phyloP scores from a whole-genome alignment of 2,113 vertebrate species.

The Macroglossus sobrinus region DNA sequence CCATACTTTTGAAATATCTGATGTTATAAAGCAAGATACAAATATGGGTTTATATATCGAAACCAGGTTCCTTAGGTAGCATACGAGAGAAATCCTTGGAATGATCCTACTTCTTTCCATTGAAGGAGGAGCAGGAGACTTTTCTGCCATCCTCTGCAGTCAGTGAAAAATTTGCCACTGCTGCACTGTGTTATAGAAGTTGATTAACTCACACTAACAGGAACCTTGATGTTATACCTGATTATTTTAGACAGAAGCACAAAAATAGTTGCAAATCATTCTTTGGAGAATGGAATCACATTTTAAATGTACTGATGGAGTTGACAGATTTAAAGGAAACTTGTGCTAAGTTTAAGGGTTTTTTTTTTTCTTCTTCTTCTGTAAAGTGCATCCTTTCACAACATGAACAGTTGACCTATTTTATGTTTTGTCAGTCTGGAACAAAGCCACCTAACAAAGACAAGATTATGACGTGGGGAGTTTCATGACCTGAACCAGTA shows the following conservation, averaged over 20 bases:
- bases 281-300: neutral
- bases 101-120: neutral
- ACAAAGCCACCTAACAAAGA: neutral
- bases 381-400: neutral
- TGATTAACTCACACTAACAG: neutral
- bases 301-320: constrained; percentile 8
- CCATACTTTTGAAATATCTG: neutral
- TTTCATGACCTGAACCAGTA: neutral
- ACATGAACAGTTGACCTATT: neutral
- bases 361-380: neutral
- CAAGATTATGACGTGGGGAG: neutral
- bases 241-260: constrained; percentile 3
- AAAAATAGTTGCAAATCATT: neutral
- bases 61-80: neutral
- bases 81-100: neutral
- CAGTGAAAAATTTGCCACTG: neutral
- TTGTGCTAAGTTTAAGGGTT: neutral
- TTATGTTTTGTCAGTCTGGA: neutral
- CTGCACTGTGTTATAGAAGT: neutral
- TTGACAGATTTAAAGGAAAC: neutral
- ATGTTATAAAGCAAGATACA: neutral
- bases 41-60: neutral
- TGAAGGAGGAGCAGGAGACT: neutral
- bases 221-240: neutral
- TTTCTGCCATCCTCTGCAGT: neutral